Evolutionary conservation across 1,140 invertebrate genomes (phyloP), one percentile per base, ranked within the genome.

Genomic region (Papilio aristodemus): DNA sequence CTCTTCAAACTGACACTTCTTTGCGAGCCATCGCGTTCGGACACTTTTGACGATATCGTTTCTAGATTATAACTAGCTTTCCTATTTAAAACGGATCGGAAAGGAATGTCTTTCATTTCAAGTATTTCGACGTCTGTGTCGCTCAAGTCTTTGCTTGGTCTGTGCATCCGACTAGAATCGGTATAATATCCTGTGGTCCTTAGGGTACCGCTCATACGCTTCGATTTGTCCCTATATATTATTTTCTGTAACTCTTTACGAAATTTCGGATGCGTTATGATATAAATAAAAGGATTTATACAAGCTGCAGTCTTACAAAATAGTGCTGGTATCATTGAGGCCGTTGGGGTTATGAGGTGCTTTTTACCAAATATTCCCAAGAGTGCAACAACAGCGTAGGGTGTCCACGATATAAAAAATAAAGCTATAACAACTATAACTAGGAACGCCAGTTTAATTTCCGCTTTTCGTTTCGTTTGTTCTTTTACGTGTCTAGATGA

Each of bases 351-450:
- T 11, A 96, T 92, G 5, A 93, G 78, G 27, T 94, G 78, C 70
- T 93, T 92, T 62, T 89, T 83, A 8, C 95, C 95, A 69, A 94
- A 94, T 68, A 96, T 94, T 0, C 95, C 96, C 8, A 96, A 87
- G 11, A 96, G 92, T 10, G 96, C 93, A 1, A 96, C 94, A 6
- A 94, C 84, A 0, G 95, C 94, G 78, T 96, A 96, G 0, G 95
- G 95, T 0, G 95, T 95, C 95, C 95, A 96, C 4, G 95, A 94
- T 7, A 95, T 74, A 74, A 96, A 94, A 93, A 95, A 96, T 62
- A 96, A 81, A 0, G 92, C 91, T 63, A 96, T 94, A 0, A 96
- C 93, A 10, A 92, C 90, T 10, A 95, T 92, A 14, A 95, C 94
- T 32, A 95, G 92, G 17, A 93, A 87, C 0, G 95, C 94, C 27